Evolutionary conservation across 2,113 vertebrate genomes (phyloP).

Genomic region (Pleuronectes platessa): DNA sequence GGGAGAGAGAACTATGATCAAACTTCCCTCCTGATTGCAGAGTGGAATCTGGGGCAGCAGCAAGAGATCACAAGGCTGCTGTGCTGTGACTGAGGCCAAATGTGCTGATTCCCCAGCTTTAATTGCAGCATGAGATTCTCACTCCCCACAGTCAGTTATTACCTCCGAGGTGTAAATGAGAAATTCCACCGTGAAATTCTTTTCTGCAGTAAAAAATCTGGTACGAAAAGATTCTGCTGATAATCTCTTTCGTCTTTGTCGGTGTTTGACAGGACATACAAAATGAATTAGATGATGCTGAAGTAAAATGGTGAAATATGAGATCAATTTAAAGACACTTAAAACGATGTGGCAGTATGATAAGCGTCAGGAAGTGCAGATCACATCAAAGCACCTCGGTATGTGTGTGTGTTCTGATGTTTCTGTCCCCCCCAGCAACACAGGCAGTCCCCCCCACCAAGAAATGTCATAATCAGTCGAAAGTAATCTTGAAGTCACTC

Average conservation of each 20-base stretch:
- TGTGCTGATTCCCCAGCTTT: constrained; percentile 50
- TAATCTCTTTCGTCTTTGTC: not conserved
- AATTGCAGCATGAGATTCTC: constrained; percentile 24
- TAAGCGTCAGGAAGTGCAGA: no score
- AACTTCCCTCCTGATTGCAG: constrained; percentile 8
- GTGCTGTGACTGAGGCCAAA: constrained; percentile 25
- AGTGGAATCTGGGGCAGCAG: constrained; percentile 34
- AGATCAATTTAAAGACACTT: not conserved
- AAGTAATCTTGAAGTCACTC: not conserved
- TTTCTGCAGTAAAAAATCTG: not conserved
- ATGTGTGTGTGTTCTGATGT: no score
- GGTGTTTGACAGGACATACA: not conserved
- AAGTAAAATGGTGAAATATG: not conserved
- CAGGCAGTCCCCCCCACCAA: no score
- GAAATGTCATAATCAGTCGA: not conserved
- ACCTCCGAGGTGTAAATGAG: constrained; percentile 25
- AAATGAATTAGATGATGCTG: not conserved
- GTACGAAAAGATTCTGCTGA: not conserved
- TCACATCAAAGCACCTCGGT: no score
- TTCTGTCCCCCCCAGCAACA: no score
- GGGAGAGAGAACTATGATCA: constrained; percentile 16
- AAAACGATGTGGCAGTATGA: no score
- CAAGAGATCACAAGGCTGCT: constrained; percentile 36
- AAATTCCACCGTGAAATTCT: not conserved
- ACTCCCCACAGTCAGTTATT: not conserved